Evolutionary conservation across 2,797 vertebrate genomes (phyloP), one percentile per base, ranked within the genome.

Genomic region (Sebastolobus altivelis): DNA sequence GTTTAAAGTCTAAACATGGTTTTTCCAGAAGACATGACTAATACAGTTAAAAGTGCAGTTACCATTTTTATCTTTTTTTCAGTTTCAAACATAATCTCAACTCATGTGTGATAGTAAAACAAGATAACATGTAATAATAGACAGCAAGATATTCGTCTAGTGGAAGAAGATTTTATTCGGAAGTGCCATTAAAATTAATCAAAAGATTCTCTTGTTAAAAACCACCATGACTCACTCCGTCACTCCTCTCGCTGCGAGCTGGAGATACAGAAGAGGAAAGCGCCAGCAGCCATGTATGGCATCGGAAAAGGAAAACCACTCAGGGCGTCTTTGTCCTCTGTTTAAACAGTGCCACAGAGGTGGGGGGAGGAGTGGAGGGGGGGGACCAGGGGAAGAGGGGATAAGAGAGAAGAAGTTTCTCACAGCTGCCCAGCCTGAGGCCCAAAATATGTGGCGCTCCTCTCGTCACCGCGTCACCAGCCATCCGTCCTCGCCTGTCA

Each of bases 111-210:
- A 68, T 76, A 84, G 67, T 75, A 29, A 84, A 77, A 72, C 49
- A 55, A 33, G 65, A 75, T 72, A 74, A 59, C 49, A 43, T 81
- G 43, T 72, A 38, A 62, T 75, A 80, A 82, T 35, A 73, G 72
- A 72, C 72, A 58, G 43, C 67, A 89, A 80, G 25, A 65, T 66
- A 37, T 20, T 82, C 58, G 72, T 65, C 75, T 25, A 4, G 43
- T 73, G 69, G 72, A 75, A 54, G 80, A 61, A 71, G 49, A 77
- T 86, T 91, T 88, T 83, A 70, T 84, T 63, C 46, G 81, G 68
- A 83, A 92, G 89, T 87, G 88, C 85, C 90, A 93, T 94, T 94
- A 91, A 92, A 93, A 94, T 92, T 83, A 91, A 92, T 94, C 90
- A 93, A 93, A 94, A 92, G 93, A 90, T 84, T 76, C 63, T 76